These are phyloP conservation scores for Zeugodacus cucurbitae DNA, from an alignment of 1,140 invertebrate genomes.

Conservation along the genomic window DNA sequence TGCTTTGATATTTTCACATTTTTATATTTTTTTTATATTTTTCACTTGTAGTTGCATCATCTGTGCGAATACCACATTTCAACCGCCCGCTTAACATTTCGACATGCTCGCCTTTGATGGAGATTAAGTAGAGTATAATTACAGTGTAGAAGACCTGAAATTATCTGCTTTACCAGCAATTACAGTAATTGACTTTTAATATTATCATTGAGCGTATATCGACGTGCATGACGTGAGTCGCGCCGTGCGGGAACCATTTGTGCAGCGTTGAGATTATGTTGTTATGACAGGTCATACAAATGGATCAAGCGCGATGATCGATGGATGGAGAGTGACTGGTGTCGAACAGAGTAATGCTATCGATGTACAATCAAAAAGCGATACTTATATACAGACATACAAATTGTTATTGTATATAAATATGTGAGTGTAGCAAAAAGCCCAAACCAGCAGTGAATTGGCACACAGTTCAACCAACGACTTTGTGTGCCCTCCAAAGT, in stretches of 20 bases:
- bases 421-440: not conserved
- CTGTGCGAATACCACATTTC: not conserved
- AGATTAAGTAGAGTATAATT: conserved; percentile 34
- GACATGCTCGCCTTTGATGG: conserved; percentile 34
- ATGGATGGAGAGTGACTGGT: not conserved
- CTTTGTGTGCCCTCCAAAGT: not conserved
- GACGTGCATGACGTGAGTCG: not conserved
- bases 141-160: not conserved
- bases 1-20: not conserved
- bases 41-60: not conserved
- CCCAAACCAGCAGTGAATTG: too few relatives aligned
- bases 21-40: not conserved
- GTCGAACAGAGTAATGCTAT: not conserved
- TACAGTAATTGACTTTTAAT: conserved; percentile 36
- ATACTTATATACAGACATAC: not conserved
- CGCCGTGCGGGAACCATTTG: not conserved
- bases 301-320: conserved; percentile 20
- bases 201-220: conserved; percentile 30
- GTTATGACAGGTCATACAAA: conserved; percentile 38
- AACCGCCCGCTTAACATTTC: conserved; percentile 15
- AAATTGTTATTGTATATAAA: too few relatives aligned
- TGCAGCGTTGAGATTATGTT: not conserved
- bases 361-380: not conserved
- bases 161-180: conserved; percentile 35
- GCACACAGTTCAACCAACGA: not conserved